Evolutionary conservation across 1,140 invertebrate species (phyloP).

Genomic region (Euura lappo): DNA sequence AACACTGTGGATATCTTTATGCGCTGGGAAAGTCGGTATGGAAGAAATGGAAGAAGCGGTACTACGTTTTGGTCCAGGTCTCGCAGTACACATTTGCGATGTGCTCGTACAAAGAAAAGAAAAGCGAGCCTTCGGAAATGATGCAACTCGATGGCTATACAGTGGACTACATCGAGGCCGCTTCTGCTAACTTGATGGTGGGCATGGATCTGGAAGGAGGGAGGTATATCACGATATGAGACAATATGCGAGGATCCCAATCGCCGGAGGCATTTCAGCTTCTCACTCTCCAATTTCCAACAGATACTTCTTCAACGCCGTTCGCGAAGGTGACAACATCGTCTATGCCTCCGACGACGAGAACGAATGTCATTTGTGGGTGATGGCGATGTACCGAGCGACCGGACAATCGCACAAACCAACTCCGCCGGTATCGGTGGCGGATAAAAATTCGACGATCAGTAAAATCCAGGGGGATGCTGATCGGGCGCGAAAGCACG

Average conservation of each 20-base stretch:
- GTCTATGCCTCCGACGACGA: conserved; percentile 98
- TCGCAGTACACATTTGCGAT: conserved; percentile 99
- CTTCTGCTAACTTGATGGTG: conserved; percentile 87
- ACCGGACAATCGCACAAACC: conserved; percentile 99
- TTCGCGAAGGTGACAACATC: conserved; percentile 97
- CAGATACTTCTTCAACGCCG: conserved; percentile 97
- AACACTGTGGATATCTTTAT: conserved; percentile 92
- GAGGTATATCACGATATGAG: conserved; percentile 39
- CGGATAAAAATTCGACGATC: conserved; percentile 85
- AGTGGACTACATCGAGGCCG: conserved; percentile 97
- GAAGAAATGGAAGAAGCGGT: conserved; percentile 99
- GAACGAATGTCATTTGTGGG: conserved; percentile 98
- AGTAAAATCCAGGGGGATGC: conserved; percentile 93
- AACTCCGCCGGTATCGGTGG: conserved; percentile 85
- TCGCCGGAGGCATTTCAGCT: not conserved
- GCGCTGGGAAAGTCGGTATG: conserved; percentile 96
- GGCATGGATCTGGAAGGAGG: conserved; percentile 72
- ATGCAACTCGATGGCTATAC: conserved; percentile 99
- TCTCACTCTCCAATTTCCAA: conserved; percentile 62
- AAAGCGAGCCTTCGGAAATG: conserved; percentile 99
- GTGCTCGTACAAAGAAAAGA: conserved; percentile 99
- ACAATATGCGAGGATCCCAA: not conserved
- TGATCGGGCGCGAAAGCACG: conserved; percentile 95
- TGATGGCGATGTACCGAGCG: conserved; percentile 97
- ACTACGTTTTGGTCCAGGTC: conserved; percentile 98